phyloP scores from a whole-genome alignment of 2,888 invertebrate species.

The Mesochorus sp. region DNA sequence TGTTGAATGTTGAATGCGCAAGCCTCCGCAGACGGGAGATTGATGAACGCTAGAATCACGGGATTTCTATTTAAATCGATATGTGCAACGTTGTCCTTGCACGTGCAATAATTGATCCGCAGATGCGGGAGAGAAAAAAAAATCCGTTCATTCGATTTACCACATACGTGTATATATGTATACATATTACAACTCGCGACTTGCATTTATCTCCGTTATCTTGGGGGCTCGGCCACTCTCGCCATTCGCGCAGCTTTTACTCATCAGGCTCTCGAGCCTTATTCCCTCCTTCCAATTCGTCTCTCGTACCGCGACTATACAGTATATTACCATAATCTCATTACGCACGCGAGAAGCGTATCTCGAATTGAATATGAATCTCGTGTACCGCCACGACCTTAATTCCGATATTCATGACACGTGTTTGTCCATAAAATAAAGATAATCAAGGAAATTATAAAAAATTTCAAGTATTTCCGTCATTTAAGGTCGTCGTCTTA shows the following conservation, averaged over 20 bases:
- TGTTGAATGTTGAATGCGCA: slow-evolving; percentile 14
- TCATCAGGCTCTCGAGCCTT: not conserved
- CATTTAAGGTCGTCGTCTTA: slow-evolving; percentile 16
- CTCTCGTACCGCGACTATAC: not conserved
- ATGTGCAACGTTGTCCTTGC: slow-evolving; percentile 37
- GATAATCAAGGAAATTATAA: not conserved
- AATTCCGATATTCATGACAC: slow-evolving; percentile 57
- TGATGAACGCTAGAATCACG: slow-evolving; percentile 26
- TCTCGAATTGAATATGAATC: slow-evolving; percentile 58
- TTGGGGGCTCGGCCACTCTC: slow-evolving; percentile 60
- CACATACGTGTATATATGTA: not conserved
- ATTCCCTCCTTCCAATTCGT: slow-evolving; percentile 25
- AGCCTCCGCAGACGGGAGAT: slow-evolving; percentile 28
- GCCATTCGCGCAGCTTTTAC: slow-evolving; percentile 22
- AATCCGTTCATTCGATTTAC: not conserved
- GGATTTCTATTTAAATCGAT: slow-evolving; percentile 20
- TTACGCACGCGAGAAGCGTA: slow-evolving; percentile 48
- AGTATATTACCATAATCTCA: slow-evolving; percentile 56
- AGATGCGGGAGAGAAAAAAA: not conserved
- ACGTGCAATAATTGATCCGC: not conserved
- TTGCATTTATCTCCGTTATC: slow-evolving; percentile 51
- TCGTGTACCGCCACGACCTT: too few relatives aligned
- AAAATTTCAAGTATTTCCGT: slow-evolving; percentile 8
- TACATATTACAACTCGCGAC: slow-evolving; percentile 10
- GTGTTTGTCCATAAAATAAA: slow-evolving; percentile 32